phyloP scores from a whole-genome alignment of 2,888 invertebrate species.

The Andrena marginata region DNA sequence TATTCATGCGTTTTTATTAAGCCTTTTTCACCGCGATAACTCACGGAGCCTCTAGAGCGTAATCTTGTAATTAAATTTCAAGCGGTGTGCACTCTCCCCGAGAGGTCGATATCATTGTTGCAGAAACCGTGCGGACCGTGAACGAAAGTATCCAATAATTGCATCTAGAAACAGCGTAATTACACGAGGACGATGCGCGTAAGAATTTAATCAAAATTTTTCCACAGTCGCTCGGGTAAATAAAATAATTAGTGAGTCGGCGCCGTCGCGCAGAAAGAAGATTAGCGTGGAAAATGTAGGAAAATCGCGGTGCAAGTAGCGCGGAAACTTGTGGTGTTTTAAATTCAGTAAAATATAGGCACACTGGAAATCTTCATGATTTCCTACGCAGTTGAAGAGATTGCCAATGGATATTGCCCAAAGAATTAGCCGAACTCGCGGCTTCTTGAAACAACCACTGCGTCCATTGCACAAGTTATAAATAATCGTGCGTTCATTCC shows the following conservation, averaged over 20 bases:
- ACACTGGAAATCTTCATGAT: no score
- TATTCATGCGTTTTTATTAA: slow-evolving; percentile 69
- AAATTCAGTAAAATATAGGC: no score
- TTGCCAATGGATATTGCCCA: no score
- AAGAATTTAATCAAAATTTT: slow-evolving; percentile 47
- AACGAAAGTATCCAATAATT: slow-evolving; percentile 64
- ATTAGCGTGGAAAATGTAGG: neutral
- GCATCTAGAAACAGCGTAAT: slow-evolving; percentile 41
- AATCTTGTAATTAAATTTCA: slow-evolving; percentile 70
- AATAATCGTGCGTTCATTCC: neutral
- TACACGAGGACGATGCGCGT: slow-evolving; percentile 3
- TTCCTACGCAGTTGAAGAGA: no score
- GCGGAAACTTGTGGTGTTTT: neutral
- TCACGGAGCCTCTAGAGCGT: slow-evolving; percentile 54
- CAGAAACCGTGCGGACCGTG: slow-evolving; percentile 46
- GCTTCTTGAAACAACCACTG: no score
- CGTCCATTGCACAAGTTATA: no score
- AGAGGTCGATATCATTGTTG: slow-evolving; percentile 65
- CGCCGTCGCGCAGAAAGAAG: neutral
- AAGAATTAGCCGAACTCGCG: no score
- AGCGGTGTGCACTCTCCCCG: slow-evolving; percentile 60
- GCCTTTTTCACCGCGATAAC: slow-evolving; percentile 56
- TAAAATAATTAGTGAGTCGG: slow-evolving; percentile 19
- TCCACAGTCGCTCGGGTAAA: neutral
- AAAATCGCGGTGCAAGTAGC: neutral